Evolutionary conservation across 2,797 vertebrate genomes (phyloP).

Genomic region (Lates japonicus): DNA sequence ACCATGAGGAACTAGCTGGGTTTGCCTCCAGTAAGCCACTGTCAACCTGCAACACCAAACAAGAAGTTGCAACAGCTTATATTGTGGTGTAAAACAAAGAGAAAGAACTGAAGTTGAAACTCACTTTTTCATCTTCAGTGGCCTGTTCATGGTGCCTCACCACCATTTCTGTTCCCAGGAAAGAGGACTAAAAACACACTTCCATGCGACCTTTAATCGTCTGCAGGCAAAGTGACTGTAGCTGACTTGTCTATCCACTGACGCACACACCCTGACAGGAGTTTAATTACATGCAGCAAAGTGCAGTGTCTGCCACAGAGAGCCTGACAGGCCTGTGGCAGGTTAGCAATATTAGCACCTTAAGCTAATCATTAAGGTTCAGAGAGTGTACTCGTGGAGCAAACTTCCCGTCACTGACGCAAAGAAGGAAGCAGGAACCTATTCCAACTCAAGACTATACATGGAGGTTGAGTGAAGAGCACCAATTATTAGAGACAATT

Average conservation of each 20-base stretch:
- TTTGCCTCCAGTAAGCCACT: not conserved
- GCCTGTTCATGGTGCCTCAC: not conserved
- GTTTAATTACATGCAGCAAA: constrained; percentile 44
- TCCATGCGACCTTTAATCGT: constrained; percentile 45
- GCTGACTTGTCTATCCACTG: constrained; percentile 1
- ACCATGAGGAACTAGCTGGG: not conserved
- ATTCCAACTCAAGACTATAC: not conserved
- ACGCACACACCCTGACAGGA: not conserved
- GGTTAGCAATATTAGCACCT: constrained; percentile 42
- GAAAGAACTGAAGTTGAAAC: not conserved
- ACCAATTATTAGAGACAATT: constrained; percentile 22
- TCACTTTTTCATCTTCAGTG: not conserved
- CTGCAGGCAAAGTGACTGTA: not conserved
- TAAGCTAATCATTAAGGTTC: constrained; percentile 41
- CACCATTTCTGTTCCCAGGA: constrained; percentile 10
- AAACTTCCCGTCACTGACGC: constrained; percentile 11
- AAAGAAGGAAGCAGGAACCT: constrained; percentile 28
- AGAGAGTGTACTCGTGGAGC: not conserved
- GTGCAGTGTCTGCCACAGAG: constrained; percentile 14
- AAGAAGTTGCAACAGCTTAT: constrained; percentile 17
- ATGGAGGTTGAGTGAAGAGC: constrained; percentile 20
- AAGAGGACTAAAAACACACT: constrained; percentile 16
- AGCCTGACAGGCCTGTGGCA: constrained; percentile 33
- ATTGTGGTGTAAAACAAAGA: constrained; percentile 1
- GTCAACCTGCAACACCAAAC: not conserved